Evolutionary conservation across 1,140 invertebrate genomes (phyloP).

Genomic region (Scaptomyza pallida): DNA sequence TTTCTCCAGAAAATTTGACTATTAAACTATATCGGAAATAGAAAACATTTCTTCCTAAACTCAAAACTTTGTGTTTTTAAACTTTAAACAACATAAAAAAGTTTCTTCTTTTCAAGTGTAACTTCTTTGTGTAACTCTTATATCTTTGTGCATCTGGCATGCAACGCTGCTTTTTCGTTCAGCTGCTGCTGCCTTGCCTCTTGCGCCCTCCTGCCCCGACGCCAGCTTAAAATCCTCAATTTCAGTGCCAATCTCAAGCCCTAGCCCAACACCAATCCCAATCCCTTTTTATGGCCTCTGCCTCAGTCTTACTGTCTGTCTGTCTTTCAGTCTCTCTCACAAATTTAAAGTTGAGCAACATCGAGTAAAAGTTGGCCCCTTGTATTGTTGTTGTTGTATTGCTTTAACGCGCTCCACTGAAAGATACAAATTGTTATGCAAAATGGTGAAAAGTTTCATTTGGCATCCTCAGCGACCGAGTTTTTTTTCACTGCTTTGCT

Average conservation of each 20-base stretch:
- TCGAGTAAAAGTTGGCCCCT: slow-evolving; percentile 77
- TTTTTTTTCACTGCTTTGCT: slow-evolving; percentile 46
- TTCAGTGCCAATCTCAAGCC: slow-evolving; percentile 30
- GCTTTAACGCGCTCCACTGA: slow-evolving; percentile 81
- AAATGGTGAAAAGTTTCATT: slow-evolving; percentile 83
- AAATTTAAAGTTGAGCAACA: slow-evolving; percentile 76
- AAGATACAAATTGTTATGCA: slow-evolving; percentile 83
- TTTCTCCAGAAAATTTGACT: no score
- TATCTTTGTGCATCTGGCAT: slow-evolving; percentile 50
- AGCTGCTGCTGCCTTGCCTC: slow-evolving; percentile 9
- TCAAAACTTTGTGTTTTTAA: no score
- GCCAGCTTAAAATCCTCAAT: background rate
- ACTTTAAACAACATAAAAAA: no score
- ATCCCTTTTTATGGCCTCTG: slow-evolving; percentile 61
- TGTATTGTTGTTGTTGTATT: slow-evolving; percentile 59
- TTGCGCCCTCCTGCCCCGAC: background rate
- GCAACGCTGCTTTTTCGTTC: slow-evolving; percentile 16
- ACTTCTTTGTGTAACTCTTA: slow-evolving; percentile 10
- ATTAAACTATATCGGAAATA: no score
- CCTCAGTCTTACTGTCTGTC: slow-evolving; percentile 14
- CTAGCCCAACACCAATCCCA: slow-evolving; percentile 41
- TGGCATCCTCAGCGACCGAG: slow-evolving; percentile 55
- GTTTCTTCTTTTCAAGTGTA: no score
- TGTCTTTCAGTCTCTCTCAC: slow-evolving; percentile 17
- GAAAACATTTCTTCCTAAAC: no score